These are phyloP conservation scores for Agrochola circellaris DNA, from an alignment of 2,888 invertebrate species.

Conservation along the genomic window DNA sequence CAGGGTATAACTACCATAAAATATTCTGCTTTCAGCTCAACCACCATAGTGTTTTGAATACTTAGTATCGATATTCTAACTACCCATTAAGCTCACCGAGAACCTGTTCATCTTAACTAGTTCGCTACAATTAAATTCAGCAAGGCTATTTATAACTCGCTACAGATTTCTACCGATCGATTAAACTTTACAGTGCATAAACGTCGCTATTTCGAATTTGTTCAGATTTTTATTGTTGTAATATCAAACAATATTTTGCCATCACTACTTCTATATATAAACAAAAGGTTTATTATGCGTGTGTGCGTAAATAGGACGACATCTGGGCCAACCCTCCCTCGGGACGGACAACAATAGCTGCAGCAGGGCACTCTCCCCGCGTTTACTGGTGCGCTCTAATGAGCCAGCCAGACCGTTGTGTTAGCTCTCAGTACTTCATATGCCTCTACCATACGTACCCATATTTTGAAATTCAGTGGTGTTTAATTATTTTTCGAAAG, in stretches of 20 bases:
- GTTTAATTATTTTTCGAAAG: slow-evolving; percentile 44
- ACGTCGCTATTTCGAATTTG: slow-evolving; percentile 5
- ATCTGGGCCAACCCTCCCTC: slow-evolving; percentile 82
- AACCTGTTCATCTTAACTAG: slow-evolving; percentile 63
- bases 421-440: slow-evolving; percentile 80
- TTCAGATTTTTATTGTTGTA: slow-evolving; percentile 31
- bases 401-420: slow-evolving; percentile 82
- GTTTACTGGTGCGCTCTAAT: slow-evolving; percentile 88
- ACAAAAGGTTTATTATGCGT: slow-evolving; percentile 72
- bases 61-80: slow-evolving; percentile 62
- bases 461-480: slow-evolving; percentile 63
- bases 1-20: slow-evolving; percentile 76
- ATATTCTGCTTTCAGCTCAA: slow-evolving; percentile 79
- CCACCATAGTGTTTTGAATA: slow-evolving; percentile 67
- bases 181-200: slow-evolving; percentile 31
- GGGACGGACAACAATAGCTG: slow-evolving; percentile 89
- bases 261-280: slow-evolving; percentile 60
- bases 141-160: slow-evolving; percentile 50
- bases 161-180: slow-evolving; percentile 59
- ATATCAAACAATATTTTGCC: slow-evolving; percentile 49
- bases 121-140: slow-evolving; percentile 62
- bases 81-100: slow-evolving; percentile 52
- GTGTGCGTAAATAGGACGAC: slow-evolving; percentile 85
- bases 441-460: slow-evolving; percentile 76
- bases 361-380: slow-evolving; percentile 83